Base-by-base conservation (phyloP, 2,888 invertebrate genomes). In the Thumatha senex region DNA sequence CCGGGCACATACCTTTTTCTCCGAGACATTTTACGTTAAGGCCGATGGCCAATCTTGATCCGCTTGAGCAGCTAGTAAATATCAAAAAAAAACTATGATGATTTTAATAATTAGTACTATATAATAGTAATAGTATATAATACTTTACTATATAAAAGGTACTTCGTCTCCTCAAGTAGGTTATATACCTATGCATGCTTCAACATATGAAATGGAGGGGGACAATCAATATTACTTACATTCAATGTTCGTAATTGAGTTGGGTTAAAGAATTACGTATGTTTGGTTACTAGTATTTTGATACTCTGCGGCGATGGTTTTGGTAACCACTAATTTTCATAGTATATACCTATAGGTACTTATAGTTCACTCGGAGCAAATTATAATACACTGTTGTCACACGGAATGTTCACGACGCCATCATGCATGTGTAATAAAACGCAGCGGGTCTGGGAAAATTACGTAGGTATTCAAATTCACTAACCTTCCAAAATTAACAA, bases 1-100 rank as follows among this genome's bases (percentile, higher is more conserved):
- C 51, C 52, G 46, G 46, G 18, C 51, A 85, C 86, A 61, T 86
- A 86, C 86, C 87, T 86, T 80, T 56, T 49, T 47, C 54, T 80
- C 74, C 78, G 70, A 81, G 71, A 66, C 84, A 86, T 86, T 81
- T 80, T 66, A 73, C 56, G 62, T 61, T 61, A 70, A 46, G 65
- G 58, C 62, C 68, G 69, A 58, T 68, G 61, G 70, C 68, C 74
- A 63, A 65, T 70, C 72, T 71, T 72, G 71, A 70, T 82, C 82
- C 84, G 56, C 74, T 76, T 76, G 78, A 70, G 74, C 76, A 74
- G 82, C 82, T 80, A 77, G 47, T 60, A 64, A 78, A 77, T 71
- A 61, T 45, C 53, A 73, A 70, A 64, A 70, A 67, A 68, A 66
- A 30, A 18, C 34, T 13, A 46, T 12, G 12, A 39, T 8, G 31